Evolutionary conservation across 1,140 invertebrate species (phyloP), one percentile per base, ranked within the genome.

Genomic region (Gryon sp.): DNA sequence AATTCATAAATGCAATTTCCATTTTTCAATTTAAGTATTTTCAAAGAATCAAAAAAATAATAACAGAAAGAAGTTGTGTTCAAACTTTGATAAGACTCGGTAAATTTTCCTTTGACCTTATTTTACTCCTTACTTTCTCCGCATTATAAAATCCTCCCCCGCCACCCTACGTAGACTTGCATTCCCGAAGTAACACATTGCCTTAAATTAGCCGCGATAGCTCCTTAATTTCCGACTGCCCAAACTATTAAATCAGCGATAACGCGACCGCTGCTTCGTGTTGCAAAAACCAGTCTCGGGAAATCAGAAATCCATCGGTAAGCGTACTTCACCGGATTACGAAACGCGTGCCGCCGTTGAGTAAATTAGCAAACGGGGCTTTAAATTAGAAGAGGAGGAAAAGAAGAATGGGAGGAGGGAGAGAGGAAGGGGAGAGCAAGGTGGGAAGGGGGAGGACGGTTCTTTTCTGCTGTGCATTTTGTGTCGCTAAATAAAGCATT

Each of bases 321-420:
- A 2, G 12, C 19, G 48, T 36, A 32, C 30, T 48, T 50, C 30
- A 60, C 60, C 28, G 55, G 43, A 46, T 69, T 73, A 73, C 75
- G 75, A 53, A 79, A 79, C 72, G 73, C 81, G 79, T 76, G 79
- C 75, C 78, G 76, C 50, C 82, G 41, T 38, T 45, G 62, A 46
- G 76, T 74, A 77, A 76, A 77, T 59, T 69, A 53, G 36, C 66
- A 32, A 50, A 40, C 41, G 75, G 78, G 82, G 80, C 68, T 79
- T 82, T 86, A 86, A 88, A 87, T 87, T 87, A 83, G 85, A 81
- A 65, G 41, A 68, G 76, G 53, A 78, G 66, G 16, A n/a, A n/a
- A n/a, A n/a, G n/a, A n/a, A n/a, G n/a, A n/a, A n/a, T n/a, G n/a
- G n/a, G n/a, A n/a, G n/a, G n/a, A n/a, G n/a, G n/a, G n/a, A n/a